These are phyloP conservation scores for Lytechinus variegatus DNA, from an alignment of 35 echinoderm and acorn worm genomes.

Conservation along the genomic window DNA sequence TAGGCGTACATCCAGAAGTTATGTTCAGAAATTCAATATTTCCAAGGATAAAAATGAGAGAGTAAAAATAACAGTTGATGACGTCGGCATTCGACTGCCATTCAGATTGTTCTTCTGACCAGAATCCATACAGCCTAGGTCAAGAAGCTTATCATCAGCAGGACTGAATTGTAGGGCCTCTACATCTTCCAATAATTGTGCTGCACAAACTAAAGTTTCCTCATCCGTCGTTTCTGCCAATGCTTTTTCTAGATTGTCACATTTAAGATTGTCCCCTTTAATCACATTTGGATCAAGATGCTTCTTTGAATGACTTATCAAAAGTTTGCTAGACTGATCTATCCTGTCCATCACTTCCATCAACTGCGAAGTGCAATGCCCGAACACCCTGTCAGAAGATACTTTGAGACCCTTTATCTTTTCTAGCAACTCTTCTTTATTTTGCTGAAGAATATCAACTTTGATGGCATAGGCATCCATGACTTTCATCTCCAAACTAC, in stretches of 20 bases:
- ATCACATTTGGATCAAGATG: not conserved
- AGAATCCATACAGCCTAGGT: not conserved
- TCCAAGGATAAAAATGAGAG: no score
- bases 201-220: not conserved
- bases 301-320: not conserved
- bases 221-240: not conserved
- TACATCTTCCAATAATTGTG: not conserved
- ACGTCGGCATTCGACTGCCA: no score
- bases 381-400: not conserved
- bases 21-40: no score
- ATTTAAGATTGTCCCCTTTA: not conserved
- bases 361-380: not conserved
- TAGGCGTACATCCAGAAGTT: no score
- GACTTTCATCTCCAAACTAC: not conserved
- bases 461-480: not conserved
- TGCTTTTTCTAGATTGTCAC: not conserved
- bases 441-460: not conserved
- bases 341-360: not conserved
- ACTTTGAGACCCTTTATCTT: not conserved
- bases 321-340: not conserved
- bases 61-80: no score
- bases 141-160: not conserved
- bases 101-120: not conserved
- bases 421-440: not conserved
- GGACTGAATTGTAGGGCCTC: not conserved